Evolutionary conservation across 2,888 invertebrate genomes (phyloP), one percentile per base, ranked within the genome.

Genomic region (Rhorus exstirpatorius): DNA sequence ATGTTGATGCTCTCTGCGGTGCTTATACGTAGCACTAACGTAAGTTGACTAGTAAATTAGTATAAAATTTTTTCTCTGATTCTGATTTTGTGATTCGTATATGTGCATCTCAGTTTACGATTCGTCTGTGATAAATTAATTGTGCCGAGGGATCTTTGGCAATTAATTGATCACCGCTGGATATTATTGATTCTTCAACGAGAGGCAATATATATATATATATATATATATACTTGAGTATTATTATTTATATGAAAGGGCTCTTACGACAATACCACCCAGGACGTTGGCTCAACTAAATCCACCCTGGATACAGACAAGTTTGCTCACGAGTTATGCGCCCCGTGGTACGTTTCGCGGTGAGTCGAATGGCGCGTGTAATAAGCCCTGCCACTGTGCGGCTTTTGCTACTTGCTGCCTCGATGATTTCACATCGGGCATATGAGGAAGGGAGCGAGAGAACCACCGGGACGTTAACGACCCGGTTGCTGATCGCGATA

Each of bases 251-350:
- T 51, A 35, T 14, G 14, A 21, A 67, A 51, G 53, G 21, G 67
- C 46, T 68, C 21, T 68, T 74, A 61, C 68, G 75, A 79, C 75
- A 49, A 68, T 78, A 72, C 83, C 81, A 76, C 81, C 76, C 81
- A 81, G 58, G 75, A 55, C 49, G 74, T 31, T 3, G 41, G 65
- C 31, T 58, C 58, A 35, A 67, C 74, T 61, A 67, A 67, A 70
- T 55, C 65, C 70, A 70, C 80, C 80, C 79, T 71, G 72, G 72
- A 70, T 70, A 84, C 87, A 89, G 90, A 91, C 91, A 88, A 88
- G 89, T 91, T 91, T 90, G 90, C 90, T 83, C 31, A 83, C 87
- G 85, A 89, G 89, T 88, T 90, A 91, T 89, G 90, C 86, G 31
- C 31, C 83, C 81, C 72, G 83, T 67, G 49, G 72, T 46, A 79